Evolutionary conservation across 2,797 vertebrate species (phyloP).

Genomic region (Petrocephalus sullivani): DNA sequence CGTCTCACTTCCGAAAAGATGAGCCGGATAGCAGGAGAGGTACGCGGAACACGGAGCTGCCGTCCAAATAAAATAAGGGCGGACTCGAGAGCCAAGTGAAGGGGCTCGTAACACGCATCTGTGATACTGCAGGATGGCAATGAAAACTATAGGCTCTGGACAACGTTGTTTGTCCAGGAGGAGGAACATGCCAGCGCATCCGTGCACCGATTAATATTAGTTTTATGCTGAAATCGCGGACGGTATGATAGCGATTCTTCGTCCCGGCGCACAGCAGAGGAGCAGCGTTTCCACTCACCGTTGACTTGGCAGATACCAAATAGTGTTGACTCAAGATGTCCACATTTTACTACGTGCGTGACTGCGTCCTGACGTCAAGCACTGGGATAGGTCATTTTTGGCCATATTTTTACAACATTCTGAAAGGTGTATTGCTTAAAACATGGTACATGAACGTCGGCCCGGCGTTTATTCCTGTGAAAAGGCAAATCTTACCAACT

Average conservation of each 20-base stretch:
- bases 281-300: not conserved
- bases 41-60: not conserved
- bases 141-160: slow-evolving; percentile 39
- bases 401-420: slow-evolving; percentile 31
- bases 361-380: slow-evolving; percentile 65
- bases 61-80: not conserved
- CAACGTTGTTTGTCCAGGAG: slow-evolving; percentile 57
- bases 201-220: not conserved
- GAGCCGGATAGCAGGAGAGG: not conserved
- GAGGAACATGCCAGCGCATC: slow-evolving; percentile 38
- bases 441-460: not conserved
- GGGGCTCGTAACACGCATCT: slow-evolving; percentile 35
- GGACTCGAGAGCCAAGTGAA: slow-evolving; percentile 25
- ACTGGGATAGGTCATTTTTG: slow-evolving; percentile 50
- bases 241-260: not conserved
- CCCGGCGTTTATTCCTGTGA: not conserved
- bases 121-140: slow-evolving; percentile 28
- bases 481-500: not conserved
- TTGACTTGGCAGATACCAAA: slow-evolving; percentile 34
- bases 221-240: not conserved
- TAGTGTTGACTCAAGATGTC: slow-evolving; percentile 23
- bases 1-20: not conserved
- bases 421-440: slow-evolving; percentile 12
- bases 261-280: not conserved
- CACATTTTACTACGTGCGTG: slow-evolving; percentile 47